These are phyloP conservation scores for Rhizoglyphus robini DNA, from an alignment of 1,140 invertebrate species.

Conservation along the genomic window DNA sequence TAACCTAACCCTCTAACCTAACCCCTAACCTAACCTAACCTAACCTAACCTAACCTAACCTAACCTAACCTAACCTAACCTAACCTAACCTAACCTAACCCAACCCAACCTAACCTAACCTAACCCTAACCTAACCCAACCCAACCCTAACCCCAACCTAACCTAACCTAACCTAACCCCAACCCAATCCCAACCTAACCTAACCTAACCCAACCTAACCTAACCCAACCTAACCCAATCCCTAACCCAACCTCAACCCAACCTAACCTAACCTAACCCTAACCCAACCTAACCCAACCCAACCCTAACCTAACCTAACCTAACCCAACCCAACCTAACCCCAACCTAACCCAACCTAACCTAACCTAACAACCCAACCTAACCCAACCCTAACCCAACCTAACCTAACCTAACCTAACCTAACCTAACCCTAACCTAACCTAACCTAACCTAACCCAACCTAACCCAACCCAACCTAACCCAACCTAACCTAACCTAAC, in stretches of 20 bases:
- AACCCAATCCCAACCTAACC: no score
- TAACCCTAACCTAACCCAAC: no score
- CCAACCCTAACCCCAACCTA: no score
- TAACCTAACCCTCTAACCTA: no score
- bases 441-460: slow-evolving; percentile 29
- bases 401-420: slow-evolving; percentile 27
- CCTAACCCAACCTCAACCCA: no score
- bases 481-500: slow-evolving; percentile 26
- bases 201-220: slow-evolving; percentile 28
- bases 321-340: no score
- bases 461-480: slow-evolving; percentile 28
- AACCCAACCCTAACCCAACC: no score
- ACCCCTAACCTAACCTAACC: slow-evolving; percentile 31
- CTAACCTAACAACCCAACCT: no score
- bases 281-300: slow-evolving; percentile 22
- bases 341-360: no score
- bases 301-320: no score
- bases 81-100: slow-evolving; percentile 32
- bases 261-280: slow-evolving; percentile 24
- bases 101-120: slow-evolving; percentile 30
- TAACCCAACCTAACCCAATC: slow-evolving; percentile 23
- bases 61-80: slow-evolving; percentile 29
- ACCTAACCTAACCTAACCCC: no score
- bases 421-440: no score
- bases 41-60: slow-evolving; percentile 33